Percentiles rank a stretch among this genome's conserved stretches.
phyloP scores from a whole-genome alignment of 2,113 vertebrate genomes.

The Dicerorhinus sumatrensis region DNA sequence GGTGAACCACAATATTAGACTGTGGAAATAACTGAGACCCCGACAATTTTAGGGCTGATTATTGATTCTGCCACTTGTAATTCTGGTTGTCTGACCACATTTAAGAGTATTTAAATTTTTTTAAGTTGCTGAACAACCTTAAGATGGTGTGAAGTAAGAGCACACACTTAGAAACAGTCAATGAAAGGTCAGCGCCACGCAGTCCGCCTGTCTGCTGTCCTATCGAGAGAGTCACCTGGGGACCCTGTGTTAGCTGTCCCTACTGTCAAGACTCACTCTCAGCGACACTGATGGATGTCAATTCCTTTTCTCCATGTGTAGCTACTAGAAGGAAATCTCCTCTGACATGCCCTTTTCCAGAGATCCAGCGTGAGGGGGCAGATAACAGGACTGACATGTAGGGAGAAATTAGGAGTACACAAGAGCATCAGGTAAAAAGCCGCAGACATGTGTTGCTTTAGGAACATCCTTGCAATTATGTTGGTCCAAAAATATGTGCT shows the following conservation, averaged over 20 bases:
- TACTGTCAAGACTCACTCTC: background rate
- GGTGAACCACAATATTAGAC: background rate
- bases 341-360: background rate
- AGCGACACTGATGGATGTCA: background rate
- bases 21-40: background rate
- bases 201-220: background rate
- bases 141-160: background rate
- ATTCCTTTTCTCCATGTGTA: background rate
- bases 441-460: background rate
- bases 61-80: slow-evolving; percentile 11
- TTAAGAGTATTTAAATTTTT: background rate
- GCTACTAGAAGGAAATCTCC: background rate
- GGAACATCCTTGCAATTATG: background rate
- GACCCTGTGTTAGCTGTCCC: background rate
- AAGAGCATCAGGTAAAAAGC: background rate
- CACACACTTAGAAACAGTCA: background rate
- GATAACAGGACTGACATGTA: background rate
- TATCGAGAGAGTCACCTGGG: background rate
- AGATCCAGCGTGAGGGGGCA: background rate
- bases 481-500: background rate
- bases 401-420: background rate
- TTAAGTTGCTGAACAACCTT: background rate
- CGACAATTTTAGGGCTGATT: background rate
- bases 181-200: background rate
- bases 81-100: background rate